Evolutionary conservation across 2,888 invertebrate genomes (phyloP).

Genomic region (Lasioglossum morio): DNA sequence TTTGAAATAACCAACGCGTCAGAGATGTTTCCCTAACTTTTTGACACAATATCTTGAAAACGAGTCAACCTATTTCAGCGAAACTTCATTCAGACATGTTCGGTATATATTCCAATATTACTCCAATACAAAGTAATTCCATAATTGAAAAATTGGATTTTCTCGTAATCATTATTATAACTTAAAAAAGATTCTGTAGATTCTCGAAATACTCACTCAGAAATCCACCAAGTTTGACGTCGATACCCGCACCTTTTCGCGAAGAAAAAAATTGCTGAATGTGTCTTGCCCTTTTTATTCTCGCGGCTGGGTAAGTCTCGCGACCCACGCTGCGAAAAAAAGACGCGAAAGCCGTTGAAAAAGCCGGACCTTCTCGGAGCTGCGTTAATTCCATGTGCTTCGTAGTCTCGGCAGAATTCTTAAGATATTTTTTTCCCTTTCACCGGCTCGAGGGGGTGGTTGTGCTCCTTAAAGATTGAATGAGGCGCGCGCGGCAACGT

Average conservation of each 20-base stretch:
- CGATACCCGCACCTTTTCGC: neutral
- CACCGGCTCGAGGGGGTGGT: neutral
- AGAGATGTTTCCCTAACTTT: neutral
- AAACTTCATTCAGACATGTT: neutral
- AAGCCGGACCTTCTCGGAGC: constrained; percentile 10
- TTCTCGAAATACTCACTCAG: neutral
- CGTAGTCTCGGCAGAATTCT: constrained; percentile 12
- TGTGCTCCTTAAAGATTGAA: constrained; percentile 12
- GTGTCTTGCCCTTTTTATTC: neutral
- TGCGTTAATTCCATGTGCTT: constrained; percentile 43
- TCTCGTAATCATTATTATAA: neutral
- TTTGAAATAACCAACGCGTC: neutral
- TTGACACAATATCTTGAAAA: neutral
- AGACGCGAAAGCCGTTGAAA: constrained; percentile 1
- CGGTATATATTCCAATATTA: neutral
- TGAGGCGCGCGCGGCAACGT: neutral
- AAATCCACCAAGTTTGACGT: neutral
- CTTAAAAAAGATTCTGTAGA: neutral
- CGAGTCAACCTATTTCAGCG: neutral
- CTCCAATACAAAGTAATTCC: neutral
- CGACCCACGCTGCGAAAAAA: neutral
- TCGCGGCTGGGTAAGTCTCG: neutral
- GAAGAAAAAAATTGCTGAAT: neutral
- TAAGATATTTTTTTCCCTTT: neutral
- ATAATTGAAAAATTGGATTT: neutral